These are phyloP conservation scores for Megalopta genalis DNA, from an alignment of 1,140 invertebrate genomes.

Conservation along the genomic window DNA sequence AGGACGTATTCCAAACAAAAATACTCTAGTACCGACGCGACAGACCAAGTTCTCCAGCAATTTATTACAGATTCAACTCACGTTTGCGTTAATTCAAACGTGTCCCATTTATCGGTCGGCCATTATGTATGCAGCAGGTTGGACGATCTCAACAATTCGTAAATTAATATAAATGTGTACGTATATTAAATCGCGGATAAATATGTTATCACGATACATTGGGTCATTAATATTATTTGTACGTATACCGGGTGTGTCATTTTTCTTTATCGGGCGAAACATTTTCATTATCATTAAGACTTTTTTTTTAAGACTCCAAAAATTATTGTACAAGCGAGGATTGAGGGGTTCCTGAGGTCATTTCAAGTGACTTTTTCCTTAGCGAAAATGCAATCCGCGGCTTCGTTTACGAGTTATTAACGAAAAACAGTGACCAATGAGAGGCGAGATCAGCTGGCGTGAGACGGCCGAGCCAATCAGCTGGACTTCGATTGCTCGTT, in stretches of 20 bases:
- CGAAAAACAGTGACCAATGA: too few species aligned
- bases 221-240: not conserved
- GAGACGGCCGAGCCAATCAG: too few species aligned
- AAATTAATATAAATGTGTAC: slow-evolving; percentile 2
- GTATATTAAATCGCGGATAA: not conserved
- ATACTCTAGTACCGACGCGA: not conserved
- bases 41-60: not conserved
- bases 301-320: too few species aligned
- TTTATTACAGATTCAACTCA: not conserved
- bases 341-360: too few species aligned
- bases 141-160: not conserved
- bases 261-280: too few species aligned
- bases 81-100: not conserved
- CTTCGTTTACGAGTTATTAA: too few species aligned
- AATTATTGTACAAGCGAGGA: too few species aligned
- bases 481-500: too few species aligned
- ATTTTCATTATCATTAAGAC: too few species aligned
- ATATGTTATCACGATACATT: not conserved
- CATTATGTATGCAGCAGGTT: not conserved
- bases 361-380: too few species aligned
- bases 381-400: too few species aligned
- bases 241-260: not conserved
- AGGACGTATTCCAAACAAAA: not conserved
- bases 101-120: not conserved
- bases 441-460: too few species aligned